phyloP scores from a whole-genome alignment of 2,888 invertebrate species.

The Sphaerophoria rueppellii region DNA sequence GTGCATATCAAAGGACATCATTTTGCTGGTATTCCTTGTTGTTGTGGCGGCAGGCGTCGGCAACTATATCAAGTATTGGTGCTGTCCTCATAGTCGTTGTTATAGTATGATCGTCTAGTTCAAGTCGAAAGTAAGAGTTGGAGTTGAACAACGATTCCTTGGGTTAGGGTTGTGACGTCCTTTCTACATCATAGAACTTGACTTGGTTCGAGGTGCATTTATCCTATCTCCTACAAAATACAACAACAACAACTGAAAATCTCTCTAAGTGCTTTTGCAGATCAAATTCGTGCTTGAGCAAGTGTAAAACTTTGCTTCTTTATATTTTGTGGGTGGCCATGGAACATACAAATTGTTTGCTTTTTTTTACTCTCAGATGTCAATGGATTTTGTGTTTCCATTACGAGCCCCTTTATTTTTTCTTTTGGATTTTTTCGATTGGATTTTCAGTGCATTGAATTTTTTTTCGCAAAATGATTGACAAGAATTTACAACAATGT shows the following conservation, averaged over 20 bases:
- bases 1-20: conserved; percentile 68
- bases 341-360: conserved; percentile 11
- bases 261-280: conserved; percentile 73
- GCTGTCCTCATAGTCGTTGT: conserved; percentile 5
- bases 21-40: conserved; percentile 26
- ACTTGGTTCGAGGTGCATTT: conserved; percentile 24
- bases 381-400: conserved; percentile 11
- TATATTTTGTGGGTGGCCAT: conserved; percentile 42
- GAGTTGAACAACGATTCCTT: conserved; percentile 18
- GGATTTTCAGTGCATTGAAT: conserved; percentile 16
- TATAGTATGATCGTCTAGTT: conserved; percentile 13
- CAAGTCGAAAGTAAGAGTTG: conserved; percentile 5
- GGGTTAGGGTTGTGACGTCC: conserved; percentile 54
- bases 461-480: conserved; percentile 33
- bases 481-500: conserved; percentile 38
- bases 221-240: not conserved
- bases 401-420: conserved; percentile 8
- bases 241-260: conserved; percentile 51
- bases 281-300: conserved; percentile 73
- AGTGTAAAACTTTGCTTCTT: conserved; percentile 66
- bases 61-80: not conserved
- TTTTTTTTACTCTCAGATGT: conserved; percentile 14
- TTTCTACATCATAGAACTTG: conserved; percentile 65
- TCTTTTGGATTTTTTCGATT: not conserved
- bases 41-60: not conserved